These are phyloP conservation scores for Eonycteris spelaea DNA, from an alignment of 2,113 vertebrate genomes.

Conservation along the genomic window DNA sequence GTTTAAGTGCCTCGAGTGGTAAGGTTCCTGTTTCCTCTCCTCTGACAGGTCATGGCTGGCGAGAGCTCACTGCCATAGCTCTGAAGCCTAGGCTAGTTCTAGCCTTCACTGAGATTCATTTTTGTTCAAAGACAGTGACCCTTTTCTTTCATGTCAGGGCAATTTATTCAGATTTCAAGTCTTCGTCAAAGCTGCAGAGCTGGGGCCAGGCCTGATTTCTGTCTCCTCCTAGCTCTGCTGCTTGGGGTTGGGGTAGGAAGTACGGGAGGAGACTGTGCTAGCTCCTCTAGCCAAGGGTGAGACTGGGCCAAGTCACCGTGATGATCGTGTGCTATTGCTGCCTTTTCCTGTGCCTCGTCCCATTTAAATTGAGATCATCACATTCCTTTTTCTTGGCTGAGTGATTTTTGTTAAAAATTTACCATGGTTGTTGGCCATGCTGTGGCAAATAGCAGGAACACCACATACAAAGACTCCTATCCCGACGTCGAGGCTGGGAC, in stretches of 20 bases:
- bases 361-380: not conserved
- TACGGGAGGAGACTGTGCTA: not conserved
- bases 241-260: not conserved
- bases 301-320: not conserved
- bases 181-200: not conserved
- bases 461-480: not conserved
- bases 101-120: not conserved
- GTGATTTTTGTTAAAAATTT: not conserved
- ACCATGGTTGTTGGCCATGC: not conserved
- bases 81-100: not conserved
- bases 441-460: not conserved
- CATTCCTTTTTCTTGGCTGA: not conserved
- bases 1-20: constrained; percentile 8
- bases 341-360: not conserved
- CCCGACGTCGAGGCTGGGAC: not conserved
- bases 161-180: not conserved
- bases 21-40: constrained; percentile 39
- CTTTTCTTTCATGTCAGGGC: not conserved
- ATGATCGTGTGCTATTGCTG: not conserved
- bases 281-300: not conserved
- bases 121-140: not conserved
- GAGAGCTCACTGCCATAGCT: not conserved
- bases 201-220: not conserved
- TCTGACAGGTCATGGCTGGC: not conserved
- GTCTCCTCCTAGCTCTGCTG: not conserved